Base-by-base conservation (phyloP, 2,888 invertebrate species). In the Reticulitermes lucifugus region DNA sequence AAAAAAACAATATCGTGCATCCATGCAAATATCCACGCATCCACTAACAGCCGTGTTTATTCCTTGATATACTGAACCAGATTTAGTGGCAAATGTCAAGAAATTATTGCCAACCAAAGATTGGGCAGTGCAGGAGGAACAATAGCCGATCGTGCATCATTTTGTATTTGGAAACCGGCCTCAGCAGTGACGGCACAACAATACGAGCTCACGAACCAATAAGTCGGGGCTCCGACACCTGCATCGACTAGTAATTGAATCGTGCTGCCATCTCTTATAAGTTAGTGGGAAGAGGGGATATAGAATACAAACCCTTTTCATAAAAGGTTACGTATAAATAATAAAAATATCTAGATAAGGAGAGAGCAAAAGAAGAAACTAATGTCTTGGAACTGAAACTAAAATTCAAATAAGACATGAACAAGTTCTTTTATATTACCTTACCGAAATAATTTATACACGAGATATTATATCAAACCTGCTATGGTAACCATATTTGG, bases 201-300 rank as follows among this genome's bases (percentile, higher is more conserved):
- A 80, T 80, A 80, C 29, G 60, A 80, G 35, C 80, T 80, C 80
- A 80, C 80, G 80, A 80, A 60, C 80, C 80, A 79, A 79, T 79
- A 79, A 51, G 79, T 35, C 25, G 79, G 55, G 79, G 22, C 59
- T 79, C 79, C 80, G 80, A 83, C 83, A 83, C 83, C 83, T 83
- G 83, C 70, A 83, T 83, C 25, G 83, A 51, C 70, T 71, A 83
- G 83, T 83, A 83, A 83, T 83, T 83, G 83, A 83, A 71, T 83
- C 83, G 83, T 83, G 83, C 83, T 80, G 80, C 80, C 80, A 55
- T 80, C 80, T 80, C 80, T 55, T 35, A 35, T 4, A 35, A 35
- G 35, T 35, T 35, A 35, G 60, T 35, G 18, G 80, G 41, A 22
- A 2, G 73, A 21, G 41, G 73, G 12, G 41, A 73, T n/a, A 7